Percentiles rank a stretch among this genome's conserved stretches.
Conservation (phyloP, 2,888 invertebrate genomes). For the Notocelia uddmanniana region DNA sequence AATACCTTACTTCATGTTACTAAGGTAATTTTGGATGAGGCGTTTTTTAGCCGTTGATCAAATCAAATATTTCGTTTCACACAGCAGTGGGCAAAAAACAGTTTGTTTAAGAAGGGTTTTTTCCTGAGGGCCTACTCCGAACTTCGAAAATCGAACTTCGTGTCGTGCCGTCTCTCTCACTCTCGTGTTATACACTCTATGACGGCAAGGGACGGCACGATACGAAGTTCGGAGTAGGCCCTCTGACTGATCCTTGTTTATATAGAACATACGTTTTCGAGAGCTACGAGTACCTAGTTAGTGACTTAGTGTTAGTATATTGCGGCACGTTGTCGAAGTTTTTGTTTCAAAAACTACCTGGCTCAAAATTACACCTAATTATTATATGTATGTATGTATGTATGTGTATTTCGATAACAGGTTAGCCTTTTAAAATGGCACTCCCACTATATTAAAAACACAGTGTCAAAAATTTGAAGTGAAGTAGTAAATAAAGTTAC, state of each 20-base stretch:
- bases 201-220: too few species aligned
- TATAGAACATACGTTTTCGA: conserved; percentile 15
- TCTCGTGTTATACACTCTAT: too few species aligned
- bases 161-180: too few species aligned
- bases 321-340: not conserved
- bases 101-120: conserved; percentile 11
- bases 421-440: conserved; percentile 16
- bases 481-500: too few species aligned
- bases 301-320: not conserved
- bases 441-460: too few species aligned
- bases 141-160: too few species aligned
- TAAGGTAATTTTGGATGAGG: not conserved
- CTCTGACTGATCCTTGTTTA: too few species aligned
- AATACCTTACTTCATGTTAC: too few species aligned
- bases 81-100: conserved; percentile 25
- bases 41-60: not conserved
- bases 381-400: too few species aligned
- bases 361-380: not conserved
- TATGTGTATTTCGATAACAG: not conserved
- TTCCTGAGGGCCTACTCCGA: too few species aligned
- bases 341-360: not conserved
- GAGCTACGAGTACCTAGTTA: not conserved
- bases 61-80: conserved; percentile 9
- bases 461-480: too few species aligned
- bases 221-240: too few species aligned